Evolutionary conservation across 2,797 vertebrate genomes (phyloP), one percentile per base, ranked within the genome.

Genomic region (Hoplostethus atlanticus): DNA sequence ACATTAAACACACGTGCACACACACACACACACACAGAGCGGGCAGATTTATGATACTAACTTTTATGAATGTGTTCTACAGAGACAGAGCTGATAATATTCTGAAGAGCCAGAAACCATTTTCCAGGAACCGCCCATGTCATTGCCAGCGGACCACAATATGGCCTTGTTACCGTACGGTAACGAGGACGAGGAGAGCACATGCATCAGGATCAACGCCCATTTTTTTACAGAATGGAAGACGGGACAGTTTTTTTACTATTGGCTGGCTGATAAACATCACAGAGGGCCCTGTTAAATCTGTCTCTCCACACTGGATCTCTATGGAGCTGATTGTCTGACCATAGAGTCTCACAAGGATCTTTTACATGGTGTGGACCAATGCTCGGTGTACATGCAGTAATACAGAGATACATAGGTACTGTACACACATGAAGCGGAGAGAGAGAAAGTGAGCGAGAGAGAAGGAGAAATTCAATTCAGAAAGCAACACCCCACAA

Each of bases 171-270:
- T n/a, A n/a, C n/a, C n/a, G n/a, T n/a, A 63, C 74, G 59, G 70
- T 47, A 59, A 61, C 77, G 34, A 85, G 70, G 64, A 52, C 67
- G 71, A 81, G 17, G 28, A 62, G 58, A 77, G 73, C 64, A 68
- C 0, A 77, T 13, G 5, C 64, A 74, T 69, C 4, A 13, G 44
- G 56, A 69, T 75, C 80, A 34, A 56, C 73, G 46, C 73, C 83
- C 78, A 21, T 21, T 21, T 3, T 6, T 34, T 34, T 34, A 71
- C 76, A 76, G 61, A 75, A 57, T 34, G 42, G 38, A 34, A 74
- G 62, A 63, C 40, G 60, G 64, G 69, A 67, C 34, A 4, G 34
- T 21, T 34, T 34, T 34, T 34, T 34, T 34, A 34, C 34, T 5
- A 34, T 34, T 34, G 34, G 6, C 34, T 34, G 34, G 3, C 6